Evolutionary conservation across 2,113 vertebrate species (phyloP).

Genomic region (Pachycephala philippinensis): DNA sequence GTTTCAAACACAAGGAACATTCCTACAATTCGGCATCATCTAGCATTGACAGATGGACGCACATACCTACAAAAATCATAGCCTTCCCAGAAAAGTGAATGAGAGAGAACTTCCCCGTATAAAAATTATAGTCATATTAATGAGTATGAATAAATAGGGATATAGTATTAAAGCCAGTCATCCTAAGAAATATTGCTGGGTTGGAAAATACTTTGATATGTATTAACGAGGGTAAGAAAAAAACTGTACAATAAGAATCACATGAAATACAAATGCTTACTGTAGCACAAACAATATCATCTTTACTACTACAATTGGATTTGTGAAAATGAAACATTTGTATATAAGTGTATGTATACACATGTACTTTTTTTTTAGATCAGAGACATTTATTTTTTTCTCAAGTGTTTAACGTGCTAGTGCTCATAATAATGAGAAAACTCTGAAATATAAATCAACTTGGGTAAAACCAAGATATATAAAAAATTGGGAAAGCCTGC

Average conservation of each 20-base stretch:
- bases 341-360: background rate
- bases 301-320: background rate
- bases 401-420: background rate
- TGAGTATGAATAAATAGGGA: background rate
- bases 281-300: background rate
- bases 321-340: background rate
- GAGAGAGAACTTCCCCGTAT: background rate
- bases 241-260: background rate
- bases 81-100: constrained; percentile 1
- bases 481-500: background rate
- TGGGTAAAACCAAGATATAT: background rate
- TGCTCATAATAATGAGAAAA: background rate
- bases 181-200: background rate
- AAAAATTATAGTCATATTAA: background rate
- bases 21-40: constrained; percentile 47
- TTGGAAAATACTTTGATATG: background rate
- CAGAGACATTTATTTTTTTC: background rate
- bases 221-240: background rate
- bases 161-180: background rate
- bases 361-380: background rate
- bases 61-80: constrained; percentile 54
- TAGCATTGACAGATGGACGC: constrained; percentile 57
- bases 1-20: constrained; percentile 62
- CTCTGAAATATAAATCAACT: background rate
- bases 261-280: background rate